phyloP scores from a whole-genome alignment of 2,888 invertebrate species.

The Hypomecis atomaria region DNA sequence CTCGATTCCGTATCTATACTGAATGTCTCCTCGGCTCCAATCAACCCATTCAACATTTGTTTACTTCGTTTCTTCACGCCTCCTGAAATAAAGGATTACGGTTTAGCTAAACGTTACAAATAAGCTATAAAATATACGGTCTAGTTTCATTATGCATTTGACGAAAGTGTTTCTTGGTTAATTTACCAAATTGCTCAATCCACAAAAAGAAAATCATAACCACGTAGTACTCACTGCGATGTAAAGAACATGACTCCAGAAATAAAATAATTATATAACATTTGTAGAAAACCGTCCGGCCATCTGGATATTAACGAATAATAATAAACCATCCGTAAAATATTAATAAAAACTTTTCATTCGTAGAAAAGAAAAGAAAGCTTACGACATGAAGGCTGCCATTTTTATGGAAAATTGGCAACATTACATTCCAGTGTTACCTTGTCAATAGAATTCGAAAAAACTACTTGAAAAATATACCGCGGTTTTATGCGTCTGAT shows the following conservation, averaged over 20 bases:
- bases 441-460: slow-evolving; percentile 45
- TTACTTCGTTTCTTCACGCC: slow-evolving; percentile 54
- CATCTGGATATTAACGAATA: slow-evolving; percentile 63
- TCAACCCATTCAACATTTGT: slow-evolving; percentile 71
- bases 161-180: slow-evolving; percentile 16
- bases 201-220: slow-evolving; percentile 69
- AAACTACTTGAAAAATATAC: too few species aligned
- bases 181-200: slow-evolving; percentile 50
- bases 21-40: slow-evolving; percentile 53
- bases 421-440: slow-evolving; percentile 55
- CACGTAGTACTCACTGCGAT: slow-evolving; percentile 81
- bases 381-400: slow-evolving; percentile 84
- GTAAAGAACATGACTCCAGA: slow-evolving; percentile 68
- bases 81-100: slow-evolving; percentile 56
- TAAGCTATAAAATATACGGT: not conserved
- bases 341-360: slow-evolving; percentile 73
- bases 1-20: slow-evolving; percentile 54
- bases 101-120: slow-evolving; percentile 21
- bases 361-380: slow-evolving; percentile 75
- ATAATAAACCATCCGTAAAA: slow-evolving; percentile 63
- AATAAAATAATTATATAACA: slow-evolving; percentile 59
- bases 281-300: slow-evolving; percentile 55
- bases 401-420: slow-evolving; percentile 73
- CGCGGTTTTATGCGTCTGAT: too few species aligned
- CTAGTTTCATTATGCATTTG: not conserved